Percentiles rank a stretch among this genome's conserved stretches.
Conservation (phyloP, 2,113 vertebrate genomes). For the Psophia crepitans region DNA sequence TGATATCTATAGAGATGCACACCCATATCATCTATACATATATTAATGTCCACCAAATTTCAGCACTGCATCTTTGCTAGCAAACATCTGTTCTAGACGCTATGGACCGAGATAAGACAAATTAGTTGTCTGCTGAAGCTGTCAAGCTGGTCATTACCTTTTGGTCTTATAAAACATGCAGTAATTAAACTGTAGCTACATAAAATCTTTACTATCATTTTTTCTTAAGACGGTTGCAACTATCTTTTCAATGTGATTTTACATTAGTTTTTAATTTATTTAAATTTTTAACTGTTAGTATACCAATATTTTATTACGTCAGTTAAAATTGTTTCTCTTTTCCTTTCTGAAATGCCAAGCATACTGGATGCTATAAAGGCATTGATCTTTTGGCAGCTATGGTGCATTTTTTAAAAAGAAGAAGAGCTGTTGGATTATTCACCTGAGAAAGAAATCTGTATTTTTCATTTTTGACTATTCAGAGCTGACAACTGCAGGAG, state of each 20-base stretch:
- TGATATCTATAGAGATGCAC: background rate
- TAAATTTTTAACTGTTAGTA: background rate
- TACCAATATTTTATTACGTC: background rate
- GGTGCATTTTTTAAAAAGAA: background rate
- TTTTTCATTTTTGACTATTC: background rate
- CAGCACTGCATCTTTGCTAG: background rate
- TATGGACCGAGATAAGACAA: background rate
- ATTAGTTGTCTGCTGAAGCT: background rate
- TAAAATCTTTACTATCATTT: background rate
- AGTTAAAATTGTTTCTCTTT: background rate
- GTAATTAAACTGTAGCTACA: background rate
- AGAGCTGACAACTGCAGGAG: background rate
- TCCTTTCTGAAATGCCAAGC: background rate
- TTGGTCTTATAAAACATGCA: background rate
- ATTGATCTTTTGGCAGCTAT: background rate
- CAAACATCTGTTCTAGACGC: background rate
- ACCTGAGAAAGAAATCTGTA: background rate
- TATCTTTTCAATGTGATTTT: background rate
- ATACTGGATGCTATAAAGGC: fast-evolving
- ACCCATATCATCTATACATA: background rate
- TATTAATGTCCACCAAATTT: background rate
- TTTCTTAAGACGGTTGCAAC: background rate
- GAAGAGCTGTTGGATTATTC: background rate
- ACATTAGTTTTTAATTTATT: background rate
- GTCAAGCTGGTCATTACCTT: background rate